These are phyloP conservation scores for Balearica regulorum DNA, from an alignment of 2,797 vertebrate genomes.

Conservation along the genomic window DNA sequence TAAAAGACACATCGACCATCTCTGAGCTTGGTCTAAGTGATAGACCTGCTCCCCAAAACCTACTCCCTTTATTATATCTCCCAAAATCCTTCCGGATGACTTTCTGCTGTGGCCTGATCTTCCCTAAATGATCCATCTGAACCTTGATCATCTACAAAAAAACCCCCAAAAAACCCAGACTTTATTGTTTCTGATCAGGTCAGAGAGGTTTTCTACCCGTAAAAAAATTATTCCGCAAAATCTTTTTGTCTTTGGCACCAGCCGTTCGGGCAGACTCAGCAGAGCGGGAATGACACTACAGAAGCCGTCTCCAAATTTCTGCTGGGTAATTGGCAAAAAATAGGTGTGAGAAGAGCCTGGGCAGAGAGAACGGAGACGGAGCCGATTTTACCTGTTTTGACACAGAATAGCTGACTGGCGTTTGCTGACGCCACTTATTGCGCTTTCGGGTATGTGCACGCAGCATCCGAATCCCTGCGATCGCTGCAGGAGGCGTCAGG, in stretches of 20 bases:
- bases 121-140: background rate
- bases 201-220: background rate
- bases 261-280: background rate
- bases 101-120: background rate
- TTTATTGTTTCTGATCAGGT: background rate
- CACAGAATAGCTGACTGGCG: background rate
- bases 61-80: background rate
- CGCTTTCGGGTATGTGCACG: background rate
- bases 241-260: background rate
- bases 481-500: background rate
- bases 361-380: background rate
- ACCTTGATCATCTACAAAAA: too few relatives aligned
- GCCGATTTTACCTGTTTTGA: background rate
- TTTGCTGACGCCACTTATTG: background rate
- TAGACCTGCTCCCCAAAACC: background rate
- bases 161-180: too few relatives aligned
- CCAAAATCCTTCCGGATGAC: background rate
- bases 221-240: background rate
- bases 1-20: background rate
- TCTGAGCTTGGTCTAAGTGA: background rate
- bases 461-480: background rate
- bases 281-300: background rate
- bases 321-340: background rate
- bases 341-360: background rate
- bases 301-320: background rate